A percentile compares a stretch with the other conserved stretches of the same genome.
Conservation (phyloP, 2,888 invertebrate genomes). For the Graphium colonna region DNA sequence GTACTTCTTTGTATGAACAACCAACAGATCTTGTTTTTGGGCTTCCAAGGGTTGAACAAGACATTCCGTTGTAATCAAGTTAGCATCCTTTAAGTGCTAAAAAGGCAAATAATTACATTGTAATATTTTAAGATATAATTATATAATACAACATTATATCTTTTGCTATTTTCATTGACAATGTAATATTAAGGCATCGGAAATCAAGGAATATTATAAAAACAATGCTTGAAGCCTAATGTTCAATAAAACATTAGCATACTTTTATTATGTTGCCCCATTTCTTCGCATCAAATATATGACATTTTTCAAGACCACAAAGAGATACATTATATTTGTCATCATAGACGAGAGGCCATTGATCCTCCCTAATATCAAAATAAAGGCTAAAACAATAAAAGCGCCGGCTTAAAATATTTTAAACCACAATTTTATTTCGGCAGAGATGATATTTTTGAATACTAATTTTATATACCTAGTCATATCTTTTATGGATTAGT, state of each 20-base stretch:
- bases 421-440: too few relatives aligned
- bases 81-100: conserved; percentile 80
- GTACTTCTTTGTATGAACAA: conserved; percentile 88
- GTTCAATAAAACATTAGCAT: not conserved
- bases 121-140: not conserved
- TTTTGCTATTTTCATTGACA: not conserved
- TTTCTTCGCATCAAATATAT: conserved; percentile 93
- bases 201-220: not conserved
- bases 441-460: too few relatives aligned
- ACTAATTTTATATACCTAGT: conserved; percentile 34
- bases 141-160: not conserved
- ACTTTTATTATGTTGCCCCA: conserved; percentile 89
- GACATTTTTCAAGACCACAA: conserved; percentile 89
- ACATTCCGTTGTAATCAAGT: conserved; percentile 80
- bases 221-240: not conserved
- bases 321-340: conserved; percentile 90
- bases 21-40: conserved; percentile 83
- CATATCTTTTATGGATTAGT: conserved; percentile 29
- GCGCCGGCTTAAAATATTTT: not conserved
- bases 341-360: conserved; percentile 90
- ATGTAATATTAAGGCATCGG: not conserved
- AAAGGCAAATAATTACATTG: conserved; percentile 14
- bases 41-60: conserved; percentile 87
- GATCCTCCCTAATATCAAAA: conserved; percentile 75
- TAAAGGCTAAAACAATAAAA: conserved; percentile 58